Evolutionary conservation across 2,888 invertebrate species (phyloP), one percentile per base, ranked within the genome.

Genomic region (Cinara cedri): DNA sequence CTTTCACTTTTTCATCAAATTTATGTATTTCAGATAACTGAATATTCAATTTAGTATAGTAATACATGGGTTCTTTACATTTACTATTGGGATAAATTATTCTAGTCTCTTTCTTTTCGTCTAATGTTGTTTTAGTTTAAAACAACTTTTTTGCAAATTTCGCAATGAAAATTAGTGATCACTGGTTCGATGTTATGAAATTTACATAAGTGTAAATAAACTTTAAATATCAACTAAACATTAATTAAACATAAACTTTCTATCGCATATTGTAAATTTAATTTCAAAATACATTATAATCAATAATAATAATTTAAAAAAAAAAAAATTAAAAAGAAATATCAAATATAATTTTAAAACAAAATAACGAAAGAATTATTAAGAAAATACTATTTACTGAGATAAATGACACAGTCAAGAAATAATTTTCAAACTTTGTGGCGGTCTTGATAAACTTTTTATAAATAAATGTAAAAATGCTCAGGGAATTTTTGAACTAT

Each of bases 161-260:
- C 51, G 16, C n/a, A 51, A 14, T 16, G 16, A 51, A 51, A 51
- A 51, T 51, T n/a, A n/a, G 51, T 51, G n/a, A 51, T 8, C n/a
- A 51, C 51, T 51, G 51, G n/a, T n/a, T 51, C 51, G n/a, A 14
- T 51, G n/a, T 51, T 51, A 51, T n/a, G n/a, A 51, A 51, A n/a
- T n/a, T 51, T 51, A 51, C 51, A 51, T 51, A 16, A n/a, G 51
- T n/a, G 51, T 14, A n/a, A n/a, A n/a, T n/a, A n/a, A n/a, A n/a
- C n/a, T n/a, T n/a, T n/a, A n/a, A n/a, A n/a, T n/a, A n/a, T n/a
- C n/a, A n/a, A n/a, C n/a, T 16, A 51, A 51, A n/a, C n/a, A n/a
- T 51, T 51, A n/a, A n/a, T 51, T 51, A n/a, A n/a, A 8, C 8
- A 16, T 51, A 51, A 51, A 51, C 0, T 51, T 51, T 51, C n/a